These are phyloP conservation scores for Discoglossus pictus DNA, from an alignment of 2,797 vertebrate species.

Conservation along the genomic window DNA sequence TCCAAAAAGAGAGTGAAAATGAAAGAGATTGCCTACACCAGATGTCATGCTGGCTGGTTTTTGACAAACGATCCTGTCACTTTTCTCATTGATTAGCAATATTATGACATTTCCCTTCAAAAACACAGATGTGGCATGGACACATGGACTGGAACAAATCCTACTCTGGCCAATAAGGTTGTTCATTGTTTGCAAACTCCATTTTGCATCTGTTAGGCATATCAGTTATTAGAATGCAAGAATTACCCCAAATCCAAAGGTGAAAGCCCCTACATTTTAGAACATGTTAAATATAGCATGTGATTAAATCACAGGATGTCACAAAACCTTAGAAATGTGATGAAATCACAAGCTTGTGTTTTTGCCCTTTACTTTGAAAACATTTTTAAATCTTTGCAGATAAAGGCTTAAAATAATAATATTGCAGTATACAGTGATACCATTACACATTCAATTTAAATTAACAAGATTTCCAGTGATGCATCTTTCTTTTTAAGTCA, in stretches of 20 bases:
- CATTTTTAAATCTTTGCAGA: neutral
- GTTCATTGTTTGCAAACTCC: slow-evolving; percentile 54
- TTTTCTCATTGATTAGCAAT: slow-evolving; percentile 78
- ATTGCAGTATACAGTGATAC: too few species aligned
- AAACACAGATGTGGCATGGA: slow-evolving; percentile 72
- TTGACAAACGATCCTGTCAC: slow-evolving; percentile 80
- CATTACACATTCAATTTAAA: too few species aligned
- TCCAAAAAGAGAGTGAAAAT: slow-evolving; percentile 51
- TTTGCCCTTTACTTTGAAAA: neutral
- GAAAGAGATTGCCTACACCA: slow-evolving; percentile 60
- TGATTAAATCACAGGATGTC: too few species aligned
- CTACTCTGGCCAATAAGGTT: slow-evolving; percentile 59
- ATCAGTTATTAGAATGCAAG: slow-evolving; percentile 20
- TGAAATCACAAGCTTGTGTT: too few species aligned
- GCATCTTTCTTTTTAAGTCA: too few species aligned
- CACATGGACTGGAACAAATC: slow-evolving; percentile 57
- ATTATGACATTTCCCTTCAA: slow-evolving; percentile 81
- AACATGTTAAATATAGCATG: too few species aligned
- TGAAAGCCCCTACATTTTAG: too few species aligned
- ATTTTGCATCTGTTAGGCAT: slow-evolving; percentile 56
- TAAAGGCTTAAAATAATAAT: too few species aligned
- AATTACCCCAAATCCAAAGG: slow-evolving; percentile 1
- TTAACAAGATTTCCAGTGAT: too few species aligned
- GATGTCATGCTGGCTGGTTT: slow-evolving; percentile 67
- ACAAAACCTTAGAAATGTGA: too few species aligned